These are phyloP conservation scores for Austrofundulus limnaeus DNA, from an alignment of 2,113 vertebrate species.

Conservation along the genomic window DNA sequence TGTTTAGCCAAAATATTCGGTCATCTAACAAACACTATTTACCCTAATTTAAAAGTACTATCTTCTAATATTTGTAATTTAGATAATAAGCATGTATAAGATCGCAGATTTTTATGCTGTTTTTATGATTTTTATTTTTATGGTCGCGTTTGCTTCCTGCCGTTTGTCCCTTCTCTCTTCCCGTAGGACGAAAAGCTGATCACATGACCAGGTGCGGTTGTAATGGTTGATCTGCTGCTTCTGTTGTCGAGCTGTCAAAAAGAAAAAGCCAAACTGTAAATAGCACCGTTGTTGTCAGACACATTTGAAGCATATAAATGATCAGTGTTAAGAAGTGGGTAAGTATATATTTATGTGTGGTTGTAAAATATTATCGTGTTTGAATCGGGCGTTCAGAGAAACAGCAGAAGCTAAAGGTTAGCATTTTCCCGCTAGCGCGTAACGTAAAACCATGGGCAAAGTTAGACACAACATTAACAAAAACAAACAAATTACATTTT, in stretches of 20 bases:
- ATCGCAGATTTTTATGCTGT: too few relatives aligned
- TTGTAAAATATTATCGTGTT: background rate
- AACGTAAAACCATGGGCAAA: background rate
- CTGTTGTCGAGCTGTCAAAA: conserved; percentile 60
- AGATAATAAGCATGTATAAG: too few relatives aligned
- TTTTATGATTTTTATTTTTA: background rate
- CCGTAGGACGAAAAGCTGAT: conserved; percentile 31
- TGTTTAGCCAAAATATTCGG: too few relatives aligned
- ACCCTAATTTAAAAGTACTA: too few relatives aligned
- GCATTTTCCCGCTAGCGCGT: conserved; percentile 48
- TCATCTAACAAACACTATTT: too few relatives aligned
- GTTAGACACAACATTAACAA: background rate
- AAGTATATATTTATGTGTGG: background rate
- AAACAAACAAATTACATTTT: background rate
- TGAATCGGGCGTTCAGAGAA: background rate
- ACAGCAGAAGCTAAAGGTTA: conserved; percentile 31
- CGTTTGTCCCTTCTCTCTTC: conserved; percentile 50
- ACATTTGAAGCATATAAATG: conserved; percentile 13
- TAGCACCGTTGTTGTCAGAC: conserved; percentile 14
- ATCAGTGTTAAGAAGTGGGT: fast-evolving
- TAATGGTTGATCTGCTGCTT: conserved; percentile 18
- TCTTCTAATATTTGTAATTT: too few relatives aligned
- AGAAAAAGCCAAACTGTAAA: conserved; percentile 33
- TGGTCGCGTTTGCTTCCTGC: background rate
- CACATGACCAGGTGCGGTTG: conserved; percentile 70